Evolutionary conservation across 2,888 invertebrate species (phyloP).

Genomic region (Malacosoma neustria): DNA sequence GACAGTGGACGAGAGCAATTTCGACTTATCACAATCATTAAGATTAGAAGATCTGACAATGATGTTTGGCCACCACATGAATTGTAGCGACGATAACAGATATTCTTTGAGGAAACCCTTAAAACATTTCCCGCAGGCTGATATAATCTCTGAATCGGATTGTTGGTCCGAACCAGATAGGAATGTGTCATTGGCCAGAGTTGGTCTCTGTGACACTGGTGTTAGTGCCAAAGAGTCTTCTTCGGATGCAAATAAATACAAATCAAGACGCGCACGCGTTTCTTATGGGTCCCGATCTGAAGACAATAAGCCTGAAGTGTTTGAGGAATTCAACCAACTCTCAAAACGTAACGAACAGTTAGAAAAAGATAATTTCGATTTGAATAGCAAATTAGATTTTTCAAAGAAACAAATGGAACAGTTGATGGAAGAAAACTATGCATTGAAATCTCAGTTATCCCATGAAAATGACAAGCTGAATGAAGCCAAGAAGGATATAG

Average conservation of each 20-base stretch:
- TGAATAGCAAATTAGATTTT: conserved; percentile 54
- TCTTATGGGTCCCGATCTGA: conserved; percentile 58
- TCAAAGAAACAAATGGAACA: conserved; percentile 44
- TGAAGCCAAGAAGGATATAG: conserved; percentile 37
- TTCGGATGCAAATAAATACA: conserved; percentile 44
- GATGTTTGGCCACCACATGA: conserved; percentile 63
- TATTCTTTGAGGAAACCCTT: conserved; percentile 27
- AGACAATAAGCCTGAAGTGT: conserved; percentile 63
- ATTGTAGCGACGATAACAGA: conserved; percentile 40
- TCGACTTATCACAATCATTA: conserved; percentile 58
- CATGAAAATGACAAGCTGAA: conserved; percentile 29
- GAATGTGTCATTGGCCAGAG: conserved; percentile 85
- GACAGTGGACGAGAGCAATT: conserved; percentile 58
- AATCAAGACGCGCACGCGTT: conserved; percentile 54
- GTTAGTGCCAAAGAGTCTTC: conserved; percentile 33
- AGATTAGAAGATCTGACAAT: conserved; percentile 60
- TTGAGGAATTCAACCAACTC: conserved; percentile 68
- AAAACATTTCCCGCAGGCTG: conserved; percentile 43
- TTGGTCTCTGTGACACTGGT: conserved; percentile 74
- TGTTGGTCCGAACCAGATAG: conserved; percentile 92
- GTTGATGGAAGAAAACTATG: conserved; percentile 36
- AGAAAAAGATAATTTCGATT: conserved; percentile 48
- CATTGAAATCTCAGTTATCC: conserved; percentile 32
- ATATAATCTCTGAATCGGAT: conserved; percentile 80
- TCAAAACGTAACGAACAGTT: conserved; percentile 38